A percentile compares a stretch with the other conserved stretches of the same genome.
These are phyloP conservation scores for Triplophysa yarkandensis DNA, from an alignment of 2,797 vertebrate species.

Conservation along the genomic window DNA sequence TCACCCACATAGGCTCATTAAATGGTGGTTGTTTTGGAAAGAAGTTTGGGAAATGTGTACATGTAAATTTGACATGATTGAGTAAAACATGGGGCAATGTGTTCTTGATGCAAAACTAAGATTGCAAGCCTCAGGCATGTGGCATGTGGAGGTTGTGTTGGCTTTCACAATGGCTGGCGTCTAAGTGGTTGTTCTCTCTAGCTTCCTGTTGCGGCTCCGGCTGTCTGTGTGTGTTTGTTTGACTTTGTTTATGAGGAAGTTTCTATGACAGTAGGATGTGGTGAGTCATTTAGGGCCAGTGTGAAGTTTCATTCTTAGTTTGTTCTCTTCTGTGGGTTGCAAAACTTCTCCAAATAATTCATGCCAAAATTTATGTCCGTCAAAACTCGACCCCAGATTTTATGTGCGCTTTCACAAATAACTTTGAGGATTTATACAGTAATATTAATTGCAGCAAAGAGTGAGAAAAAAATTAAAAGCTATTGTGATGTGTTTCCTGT, in stretches of 20 bases:
- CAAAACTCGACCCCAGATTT: neutral
- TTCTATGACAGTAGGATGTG: slow-evolving; percentile 57
- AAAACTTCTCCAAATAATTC: neutral
- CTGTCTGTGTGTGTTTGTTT: slow-evolving; percentile 46
- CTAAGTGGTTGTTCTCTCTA: slow-evolving; percentile 30
- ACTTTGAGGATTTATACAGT: neutral
- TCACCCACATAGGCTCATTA: no score
- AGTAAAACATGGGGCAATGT: slow-evolving; percentile 7
- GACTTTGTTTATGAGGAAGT: slow-evolving; percentile 52
- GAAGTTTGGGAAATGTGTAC: neutral
- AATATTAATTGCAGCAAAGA: slow-evolving; percentile 39
- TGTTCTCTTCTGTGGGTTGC: slow-evolving; percentile 12
- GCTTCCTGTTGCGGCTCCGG: slow-evolving; percentile 41
- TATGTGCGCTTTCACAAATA: neutral
- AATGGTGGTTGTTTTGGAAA: no score
- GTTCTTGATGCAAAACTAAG: slow-evolving; percentile 25
- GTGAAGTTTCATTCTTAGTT: slow-evolving; percentile 53
- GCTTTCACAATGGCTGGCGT: slow-evolving; percentile 52
- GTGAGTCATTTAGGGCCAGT: slow-evolving; percentile 51
- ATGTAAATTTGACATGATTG: slow-evolving; percentile 20
- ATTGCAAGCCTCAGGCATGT: slow-evolving; percentile 37
- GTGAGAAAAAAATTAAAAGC: slow-evolving; percentile 57
- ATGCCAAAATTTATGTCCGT: slow-evolving; percentile 6
- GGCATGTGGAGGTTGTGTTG: slow-evolving; percentile 48
- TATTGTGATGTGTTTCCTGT: slow-evolving; percentile 64